A percentile compares a stretch with the other conserved stretches of the same genome.
phyloP scores from a whole-genome alignment of 2,113 vertebrate species.

The Tetrao urogallus region DNA sequence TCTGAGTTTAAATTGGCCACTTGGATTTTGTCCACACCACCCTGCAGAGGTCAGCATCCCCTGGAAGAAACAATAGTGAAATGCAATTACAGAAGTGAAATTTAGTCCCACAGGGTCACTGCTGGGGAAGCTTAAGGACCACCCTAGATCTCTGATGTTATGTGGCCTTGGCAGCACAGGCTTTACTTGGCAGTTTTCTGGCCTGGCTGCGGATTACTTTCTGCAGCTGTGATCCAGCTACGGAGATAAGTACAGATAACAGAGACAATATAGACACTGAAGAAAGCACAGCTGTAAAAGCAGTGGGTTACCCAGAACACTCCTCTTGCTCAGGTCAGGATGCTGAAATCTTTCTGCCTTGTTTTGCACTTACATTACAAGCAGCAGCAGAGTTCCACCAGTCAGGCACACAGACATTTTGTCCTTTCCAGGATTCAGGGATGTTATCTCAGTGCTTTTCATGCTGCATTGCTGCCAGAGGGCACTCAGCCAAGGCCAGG shows the following conservation, averaged over 20 bases:
- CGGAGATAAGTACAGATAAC: background rate
- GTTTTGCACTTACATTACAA: background rate
- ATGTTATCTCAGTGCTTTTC: background rate
- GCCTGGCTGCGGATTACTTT: background rate
- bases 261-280: background rate
- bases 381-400: background rate
- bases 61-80: background rate
- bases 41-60: background rate
- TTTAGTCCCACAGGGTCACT: background rate
- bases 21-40: background rate
- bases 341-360: background rate
- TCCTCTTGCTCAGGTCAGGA: background rate
- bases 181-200: background rate
- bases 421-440: background rate
- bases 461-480: background rate
- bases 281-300: background rate
- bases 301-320: background rate
- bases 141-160: background rate
- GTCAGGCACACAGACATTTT: fast-evolving
- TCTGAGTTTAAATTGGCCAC: background rate
- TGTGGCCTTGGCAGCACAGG: background rate
- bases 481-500: background rate
- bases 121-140: background rate
- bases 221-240: background rate
- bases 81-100: background rate